Evolutionary conservation across 2,888 invertebrate genomes (phyloP).

Genomic region (Phoenoteleia sp.): DNA sequence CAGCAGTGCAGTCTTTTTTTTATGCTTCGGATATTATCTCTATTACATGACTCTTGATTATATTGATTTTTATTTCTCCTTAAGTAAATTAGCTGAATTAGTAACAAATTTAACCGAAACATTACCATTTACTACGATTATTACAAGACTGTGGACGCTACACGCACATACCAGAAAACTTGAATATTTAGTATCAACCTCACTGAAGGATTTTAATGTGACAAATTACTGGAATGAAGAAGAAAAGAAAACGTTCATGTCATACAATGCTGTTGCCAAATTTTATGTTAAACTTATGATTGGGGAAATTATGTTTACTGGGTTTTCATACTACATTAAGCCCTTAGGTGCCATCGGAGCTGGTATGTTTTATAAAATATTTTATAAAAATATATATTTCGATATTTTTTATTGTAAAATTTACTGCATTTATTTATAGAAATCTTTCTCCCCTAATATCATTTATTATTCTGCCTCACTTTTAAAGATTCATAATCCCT

Average conservation of each 20-base stretch:
- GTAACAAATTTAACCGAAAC: conserved; percentile 81
- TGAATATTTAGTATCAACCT: conserved; percentile 75
- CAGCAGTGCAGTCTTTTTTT: conserved; percentile 74
- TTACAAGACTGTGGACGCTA: conserved; percentile 79
- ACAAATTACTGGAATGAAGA: conserved; percentile 74
- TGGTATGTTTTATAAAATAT: conserved; percentile 24
- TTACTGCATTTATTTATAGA: no score
- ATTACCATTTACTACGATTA: conserved; percentile 79
- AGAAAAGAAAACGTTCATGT: conserved; percentile 76
- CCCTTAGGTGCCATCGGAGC: conserved; percentile 76
- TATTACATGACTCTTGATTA: conserved; percentile 81
- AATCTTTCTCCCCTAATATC: no score
- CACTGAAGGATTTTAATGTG: conserved; percentile 75
- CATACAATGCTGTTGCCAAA: conserved; percentile 77
- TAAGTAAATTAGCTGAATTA: conserved; percentile 78
- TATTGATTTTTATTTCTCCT: conserved; percentile 78
- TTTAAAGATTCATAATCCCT: no score
- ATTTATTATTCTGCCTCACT: no score
- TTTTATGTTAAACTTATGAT: conserved; percentile 78
- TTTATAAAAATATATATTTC: neutral
- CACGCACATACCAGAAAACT: conserved; percentile 77
- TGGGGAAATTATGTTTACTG: conserved; percentile 78
- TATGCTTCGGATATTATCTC: conserved; percentile 78
- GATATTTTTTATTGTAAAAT: no score
- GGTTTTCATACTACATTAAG: conserved; percentile 79